A percentile compares a stretch with the other conserved stretches of the same genome.
phyloP scores from a whole-genome alignment of 30 jellyfish, hydroid and myxozoan genomes.

The Nemopilema nomurai region DNA sequence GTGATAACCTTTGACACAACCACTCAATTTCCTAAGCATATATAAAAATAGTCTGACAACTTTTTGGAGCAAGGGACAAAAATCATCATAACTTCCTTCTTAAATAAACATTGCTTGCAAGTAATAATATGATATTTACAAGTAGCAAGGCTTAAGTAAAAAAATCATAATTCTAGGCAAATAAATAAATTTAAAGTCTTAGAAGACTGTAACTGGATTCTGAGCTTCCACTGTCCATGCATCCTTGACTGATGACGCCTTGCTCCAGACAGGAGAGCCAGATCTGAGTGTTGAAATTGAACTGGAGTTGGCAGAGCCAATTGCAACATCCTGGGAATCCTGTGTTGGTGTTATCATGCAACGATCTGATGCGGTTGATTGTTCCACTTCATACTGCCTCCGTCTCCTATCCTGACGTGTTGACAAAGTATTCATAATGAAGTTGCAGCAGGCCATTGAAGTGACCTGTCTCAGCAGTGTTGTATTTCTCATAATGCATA shows the following conservation, averaged over 20 bases:
- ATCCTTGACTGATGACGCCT: conserved; percentile 9
- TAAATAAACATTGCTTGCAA: not conserved
- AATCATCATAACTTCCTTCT: not conserved
- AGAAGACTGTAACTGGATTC: conserved; percentile 27
- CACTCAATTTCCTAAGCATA: too few relatives aligned
- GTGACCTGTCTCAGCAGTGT: conserved; percentile 50
- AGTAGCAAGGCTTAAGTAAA: not conserved
- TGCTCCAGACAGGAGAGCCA: conserved; percentile 52
- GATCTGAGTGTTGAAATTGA: conserved; percentile 34
- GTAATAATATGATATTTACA: not conserved
- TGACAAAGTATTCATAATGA: conserved; percentile 6
- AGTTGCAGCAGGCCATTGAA: conserved; percentile 39
- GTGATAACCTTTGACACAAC: too few relatives aligned
- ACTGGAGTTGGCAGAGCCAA: conserved; percentile 1
- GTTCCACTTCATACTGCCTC: conserved; percentile 38
- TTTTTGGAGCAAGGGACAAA: not conserved
- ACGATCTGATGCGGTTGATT: conserved; percentile 10
- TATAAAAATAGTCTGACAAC: not conserved
- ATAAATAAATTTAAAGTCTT: not conserved
- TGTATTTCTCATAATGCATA: conserved; percentile 59
- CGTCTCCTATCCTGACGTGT: conserved; percentile 27
- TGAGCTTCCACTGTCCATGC: conserved; percentile 28
- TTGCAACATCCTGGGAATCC: conserved; percentile 10
- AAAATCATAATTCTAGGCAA: not conserved
- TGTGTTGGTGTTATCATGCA: conserved; percentile 31